A percentile compares a stretch with the other conserved stretches of the same genome.
Conservation (phyloP, 2,797 vertebrate genomes). For the Lepilemur ruficaudatus region DNA sequence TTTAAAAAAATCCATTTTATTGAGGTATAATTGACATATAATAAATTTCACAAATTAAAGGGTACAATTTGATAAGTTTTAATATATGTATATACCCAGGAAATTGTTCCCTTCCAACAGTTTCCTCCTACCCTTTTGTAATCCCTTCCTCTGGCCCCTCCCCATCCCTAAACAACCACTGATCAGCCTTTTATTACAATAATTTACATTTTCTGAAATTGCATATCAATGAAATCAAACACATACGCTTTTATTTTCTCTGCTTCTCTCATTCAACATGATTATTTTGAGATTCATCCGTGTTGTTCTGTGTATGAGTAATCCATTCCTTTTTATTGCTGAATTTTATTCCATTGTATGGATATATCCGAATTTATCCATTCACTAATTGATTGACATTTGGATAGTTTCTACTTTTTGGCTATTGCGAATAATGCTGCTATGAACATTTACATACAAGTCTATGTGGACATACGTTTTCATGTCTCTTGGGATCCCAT, state of each 20-base stretch:
- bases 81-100: not conserved
- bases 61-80: not conserved
- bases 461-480: not conserved
- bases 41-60: not conserved
- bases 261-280: not conserved
- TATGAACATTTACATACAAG: not conserved
- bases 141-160: not conserved
- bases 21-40: not conserved
- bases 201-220: constrained; percentile 3
- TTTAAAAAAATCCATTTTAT: not conserved
- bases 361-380: not conserved
- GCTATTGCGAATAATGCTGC: not conserved
- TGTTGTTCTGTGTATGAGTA: not conserved
- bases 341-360: not conserved
- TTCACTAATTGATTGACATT: not conserved
- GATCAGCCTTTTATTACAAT: not conserved
- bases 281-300: constrained; percentile 5
- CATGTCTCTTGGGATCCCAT: not conserved
- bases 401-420: not conserved
- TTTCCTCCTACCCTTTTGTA: not conserved
- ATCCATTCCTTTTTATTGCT: not conserved
- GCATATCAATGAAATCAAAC: not conserved
- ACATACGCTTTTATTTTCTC: not conserved
- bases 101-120: not conserved
- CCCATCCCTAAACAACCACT: not conserved